Conservation (phyloP, 2,888 invertebrate genomes). For the Hecatera dysodea region DNA sequence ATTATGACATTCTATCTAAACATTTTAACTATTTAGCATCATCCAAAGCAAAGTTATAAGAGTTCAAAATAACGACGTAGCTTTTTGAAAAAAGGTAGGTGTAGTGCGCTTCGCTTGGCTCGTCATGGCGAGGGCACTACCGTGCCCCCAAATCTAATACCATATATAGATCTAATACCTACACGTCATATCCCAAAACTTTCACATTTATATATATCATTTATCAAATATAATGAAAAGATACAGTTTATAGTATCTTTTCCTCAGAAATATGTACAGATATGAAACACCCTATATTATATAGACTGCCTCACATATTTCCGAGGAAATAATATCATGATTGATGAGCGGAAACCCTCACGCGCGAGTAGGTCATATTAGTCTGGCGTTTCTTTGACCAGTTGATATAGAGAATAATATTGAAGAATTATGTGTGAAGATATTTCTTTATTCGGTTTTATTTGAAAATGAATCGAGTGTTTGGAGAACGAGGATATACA, state of each 20-base stretch:
- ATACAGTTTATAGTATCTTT: too few relatives aligned
- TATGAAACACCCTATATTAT: too few relatives aligned
- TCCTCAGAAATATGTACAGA: too few relatives aligned
- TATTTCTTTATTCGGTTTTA: constrained; percentile 28
- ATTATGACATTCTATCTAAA: too few relatives aligned
- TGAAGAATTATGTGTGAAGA: constrained; percentile 31
- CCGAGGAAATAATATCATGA: constrained; percentile 38
- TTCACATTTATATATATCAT: constrained; percentile 13
- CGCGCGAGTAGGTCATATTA: constrained; percentile 65
- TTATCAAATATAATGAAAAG: constrained; percentile 35
- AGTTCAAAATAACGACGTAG: too few relatives aligned
- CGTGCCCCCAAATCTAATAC: too few relatives aligned
- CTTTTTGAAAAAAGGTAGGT: too few relatives aligned
- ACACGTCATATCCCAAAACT: not conserved
- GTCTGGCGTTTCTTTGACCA: constrained; percentile 43
- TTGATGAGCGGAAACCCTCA: constrained; percentile 47
- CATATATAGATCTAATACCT: not conserved
- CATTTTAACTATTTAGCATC: too few relatives aligned
- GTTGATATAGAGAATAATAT: constrained; percentile 18
- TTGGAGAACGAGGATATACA: not conserved
- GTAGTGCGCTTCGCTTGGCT: too few relatives aligned
- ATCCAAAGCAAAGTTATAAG: too few relatives aligned
- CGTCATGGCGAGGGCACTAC: too few relatives aligned
- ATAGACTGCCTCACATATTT: constrained; percentile 23
- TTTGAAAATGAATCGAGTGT: constrained; percentile 17